A percentile compares a stretch with the other conserved stretches of the same genome.
phyloP scores from a whole-genome alignment of 2,113 vertebrate species.

The Mirza zaza region DNA sequence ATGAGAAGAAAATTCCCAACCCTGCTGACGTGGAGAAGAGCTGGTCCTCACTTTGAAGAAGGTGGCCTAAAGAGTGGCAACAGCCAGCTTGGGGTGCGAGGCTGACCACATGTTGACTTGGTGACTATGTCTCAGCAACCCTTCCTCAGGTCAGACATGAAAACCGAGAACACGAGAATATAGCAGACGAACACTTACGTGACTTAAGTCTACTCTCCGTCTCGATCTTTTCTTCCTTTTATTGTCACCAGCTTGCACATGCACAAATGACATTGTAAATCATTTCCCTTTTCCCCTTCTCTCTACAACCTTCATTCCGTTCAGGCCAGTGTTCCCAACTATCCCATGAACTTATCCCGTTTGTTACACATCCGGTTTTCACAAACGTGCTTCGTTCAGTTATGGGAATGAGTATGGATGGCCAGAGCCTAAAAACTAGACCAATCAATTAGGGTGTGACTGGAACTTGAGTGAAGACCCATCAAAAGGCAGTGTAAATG shows the following conservation, averaged over 20 bases:
- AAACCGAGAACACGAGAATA: neutral
- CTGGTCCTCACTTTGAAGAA: neutral
- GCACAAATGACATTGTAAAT: neutral
- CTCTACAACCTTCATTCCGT: neutral
- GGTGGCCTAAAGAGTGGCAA: neutral
- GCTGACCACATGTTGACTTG: neutral
- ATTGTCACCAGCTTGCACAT: neutral
- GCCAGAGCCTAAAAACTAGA: conserved; percentile 59
- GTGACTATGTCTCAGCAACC: neutral
- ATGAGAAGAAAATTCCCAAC: neutral
- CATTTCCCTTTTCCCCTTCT: neutral
- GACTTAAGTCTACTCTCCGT: neutral
- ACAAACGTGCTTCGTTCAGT: neutral
- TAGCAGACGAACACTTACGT: neutral
- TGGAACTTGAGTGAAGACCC: conserved; percentile 66
- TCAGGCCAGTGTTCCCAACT: neutral
- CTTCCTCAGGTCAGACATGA: neutral
- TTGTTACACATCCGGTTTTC: neutral
- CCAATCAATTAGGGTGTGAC: conserved; percentile 75
- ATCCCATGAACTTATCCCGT: neutral
- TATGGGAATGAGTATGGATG: neutral
- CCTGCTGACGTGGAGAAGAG: neutral
- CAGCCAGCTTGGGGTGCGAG: neutral
- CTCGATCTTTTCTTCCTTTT: neutral
- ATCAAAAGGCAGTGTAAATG: conserved; percentile 62